Evolutionary conservation across 2,113 vertebrate genomes (phyloP), one percentile per base, ranked within the genome.

Genomic region (Urocitellus parryii): DNA sequence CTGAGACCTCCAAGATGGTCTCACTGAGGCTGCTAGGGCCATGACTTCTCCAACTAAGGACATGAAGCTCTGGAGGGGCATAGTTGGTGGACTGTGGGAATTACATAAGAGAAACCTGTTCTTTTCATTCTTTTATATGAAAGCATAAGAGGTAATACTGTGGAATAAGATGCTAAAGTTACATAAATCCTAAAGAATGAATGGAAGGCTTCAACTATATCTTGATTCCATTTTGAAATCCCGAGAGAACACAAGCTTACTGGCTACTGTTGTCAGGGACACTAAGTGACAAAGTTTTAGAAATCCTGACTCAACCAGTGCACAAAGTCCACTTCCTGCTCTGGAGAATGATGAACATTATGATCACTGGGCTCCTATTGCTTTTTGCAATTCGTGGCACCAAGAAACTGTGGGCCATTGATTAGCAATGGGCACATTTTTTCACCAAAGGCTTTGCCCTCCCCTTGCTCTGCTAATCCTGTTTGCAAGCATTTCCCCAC

Each of bases 401-500:
- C 72, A 86, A 91, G 70, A 89, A 96, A 93, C 77, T 83, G 48
- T 88, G 70, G 88, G 77, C 70, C 90, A 89, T 67, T 97, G 97
- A 98, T 97, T 88, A 97, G 96, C 95, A 96, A 72, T 53, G 96
- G 91, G 95, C 81, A 17, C 79, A 81, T 84, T 96, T 96, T 96
- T 97, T 96, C 95, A 95, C 79, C 89, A 78, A 86, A 86, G 16
- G 80, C 79, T 93, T 32, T 76, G 90, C 90, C 92, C 93, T 86
- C 63, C 83, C 80, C 74, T 91, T 70, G 89, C 89, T 90, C 96
- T 53, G 14, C 85, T 98, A 97, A 98, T 98, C 96, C 85, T 88
- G 83, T 98, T 98, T 97, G 97, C 95, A 97, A 96, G 95, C 89
- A 83, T 97, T 98, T 97, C 96, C 96, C 98, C 82, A 95, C 84